These are phyloP conservation scores for Cinclus mexicanus DNA, from an alignment of 2,113 vertebrate species.

Conservation along the genomic window DNA sequence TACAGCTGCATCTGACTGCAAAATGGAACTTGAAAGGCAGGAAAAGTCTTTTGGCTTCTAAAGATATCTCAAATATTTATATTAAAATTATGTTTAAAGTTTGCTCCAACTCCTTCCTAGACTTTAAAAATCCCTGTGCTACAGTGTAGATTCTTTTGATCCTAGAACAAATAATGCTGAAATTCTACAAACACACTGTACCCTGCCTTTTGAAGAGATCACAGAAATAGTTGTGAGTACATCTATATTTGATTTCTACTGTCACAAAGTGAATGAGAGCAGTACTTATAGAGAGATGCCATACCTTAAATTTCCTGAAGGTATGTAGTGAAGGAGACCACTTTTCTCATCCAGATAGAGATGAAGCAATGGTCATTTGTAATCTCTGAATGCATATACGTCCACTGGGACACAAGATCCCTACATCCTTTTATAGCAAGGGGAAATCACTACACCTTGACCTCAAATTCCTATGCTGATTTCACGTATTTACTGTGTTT, in stretches of 20 bases:
- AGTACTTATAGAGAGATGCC: not conserved
- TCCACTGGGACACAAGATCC: not conserved
- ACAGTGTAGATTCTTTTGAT: not conserved
- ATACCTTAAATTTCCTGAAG: conserved; percentile 46
- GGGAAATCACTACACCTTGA: not conserved
- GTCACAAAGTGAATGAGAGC: conserved; percentile 15
- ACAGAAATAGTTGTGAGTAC: not conserved
- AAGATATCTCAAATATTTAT: not conserved
- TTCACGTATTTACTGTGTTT: not conserved
- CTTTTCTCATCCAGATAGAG: not conserved
- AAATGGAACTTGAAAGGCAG: not conserved
- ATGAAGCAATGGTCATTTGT: not conserved
- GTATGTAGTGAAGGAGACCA: not conserved
- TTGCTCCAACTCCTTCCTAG: not conserved
- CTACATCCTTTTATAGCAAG: not conserved
- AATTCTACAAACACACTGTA: not conserved
- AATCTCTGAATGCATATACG: not conserved
- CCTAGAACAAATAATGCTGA: not conserved
- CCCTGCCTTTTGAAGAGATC: not conserved
- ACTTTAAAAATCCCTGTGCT: not conserved
- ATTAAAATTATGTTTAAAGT: not conserved
- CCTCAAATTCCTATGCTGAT: not conserved
- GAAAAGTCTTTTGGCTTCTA: not conserved
- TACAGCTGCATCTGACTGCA: not conserved
- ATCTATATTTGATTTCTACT: conserved; percentile 1